Evolutionary conservation across 2,888 invertebrate species (phyloP), one percentile per base, ranked within the genome.

Genomic region (Dryomyza anilis): DNA sequence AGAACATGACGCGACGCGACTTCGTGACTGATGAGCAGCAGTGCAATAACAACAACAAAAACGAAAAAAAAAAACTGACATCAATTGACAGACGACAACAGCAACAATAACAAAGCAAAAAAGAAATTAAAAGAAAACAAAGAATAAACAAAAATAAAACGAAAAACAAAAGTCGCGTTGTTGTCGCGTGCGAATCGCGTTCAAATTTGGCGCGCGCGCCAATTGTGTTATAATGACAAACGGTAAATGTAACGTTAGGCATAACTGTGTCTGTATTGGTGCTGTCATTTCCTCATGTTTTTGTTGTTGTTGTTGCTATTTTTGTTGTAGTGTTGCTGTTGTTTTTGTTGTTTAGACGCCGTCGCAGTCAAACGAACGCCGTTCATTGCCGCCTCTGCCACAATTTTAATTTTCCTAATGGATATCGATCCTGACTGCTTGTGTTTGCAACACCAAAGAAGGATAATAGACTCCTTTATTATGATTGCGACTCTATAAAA

Each of bases 381-480:
- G 77, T 79, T 79, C 79, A 79, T 79, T 79, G 79, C 80, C 79
- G 79, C 80, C 79, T 78, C 81, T 78, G 81, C 81, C 81, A 77
- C 81, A 81, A 78, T 81, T 83, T 83, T 83, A 83, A 83, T 83
- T 83, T 83, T 83, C 82, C 81, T 83, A 83, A 83, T 83, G 83
- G 83, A 83, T 83, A 83, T 83, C 83, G 83, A 83, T 83, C 80
- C 81, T n/a, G 73, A 72, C 69, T 69, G 65, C 64, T 69, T 50
- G 52, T 39, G 57, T 23, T 19, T 19, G 21, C n/a, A 29, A 56
- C n/a, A 39, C n/a, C 27, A 33, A 19, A 62, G 67, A 71, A 70
- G 69, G 77, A 79, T 78, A 79, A 79, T 79, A 78, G 79, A 79
- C 76, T 29, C 19, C 48, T 46, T 78, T 76, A 78, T 78, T 78